Percentiles rank a stretch among this genome's conserved stretches.
These are phyloP conservation scores for Propithecus perrieri DNA, from an alignment of 2,797 vertebrate genomes.

Conservation along the genomic window DNA sequence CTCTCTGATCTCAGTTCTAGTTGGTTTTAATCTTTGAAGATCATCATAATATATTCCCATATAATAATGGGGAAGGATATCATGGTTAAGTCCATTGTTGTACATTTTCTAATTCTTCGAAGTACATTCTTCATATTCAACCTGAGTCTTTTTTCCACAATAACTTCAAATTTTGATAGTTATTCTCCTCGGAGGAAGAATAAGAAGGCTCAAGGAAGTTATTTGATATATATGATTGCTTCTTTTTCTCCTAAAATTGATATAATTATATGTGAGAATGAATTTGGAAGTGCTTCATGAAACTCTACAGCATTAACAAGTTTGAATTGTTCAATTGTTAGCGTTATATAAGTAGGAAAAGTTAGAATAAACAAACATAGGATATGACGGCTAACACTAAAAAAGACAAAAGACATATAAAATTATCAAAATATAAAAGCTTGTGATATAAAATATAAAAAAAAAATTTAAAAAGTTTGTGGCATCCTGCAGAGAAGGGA, in stretches of 20 bases:
- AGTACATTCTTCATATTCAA: neutral
- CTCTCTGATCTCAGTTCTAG: neutral
- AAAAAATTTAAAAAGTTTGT: neutral
- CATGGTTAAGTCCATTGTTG: neutral
- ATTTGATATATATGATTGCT: neutral
- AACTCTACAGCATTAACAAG: neutral
- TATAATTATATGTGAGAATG: neutral
- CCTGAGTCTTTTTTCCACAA: neutral
- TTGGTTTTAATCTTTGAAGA: neutral
- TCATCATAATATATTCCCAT: neutral
- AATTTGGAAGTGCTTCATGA: neutral
- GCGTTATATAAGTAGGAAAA: neutral
- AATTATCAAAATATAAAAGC: slow-evolving; percentile 8
- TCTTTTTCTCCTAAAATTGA: neutral
- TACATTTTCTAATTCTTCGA: neutral
- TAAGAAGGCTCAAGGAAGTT: neutral
- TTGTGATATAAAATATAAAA: neutral
- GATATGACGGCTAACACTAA: neutral
- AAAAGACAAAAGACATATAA: neutral
- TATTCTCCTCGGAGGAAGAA: neutral
- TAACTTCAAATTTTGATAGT: neutral
- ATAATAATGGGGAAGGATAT: neutral
- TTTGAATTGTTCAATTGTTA: slow-evolving; percentile 1
- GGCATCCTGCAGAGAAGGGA: neutral
- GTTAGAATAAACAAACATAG: slow-evolving; percentile 16